Conservation (phyloP, 2,888 invertebrate genomes). For the Netelia fuscicornis region DNA sequence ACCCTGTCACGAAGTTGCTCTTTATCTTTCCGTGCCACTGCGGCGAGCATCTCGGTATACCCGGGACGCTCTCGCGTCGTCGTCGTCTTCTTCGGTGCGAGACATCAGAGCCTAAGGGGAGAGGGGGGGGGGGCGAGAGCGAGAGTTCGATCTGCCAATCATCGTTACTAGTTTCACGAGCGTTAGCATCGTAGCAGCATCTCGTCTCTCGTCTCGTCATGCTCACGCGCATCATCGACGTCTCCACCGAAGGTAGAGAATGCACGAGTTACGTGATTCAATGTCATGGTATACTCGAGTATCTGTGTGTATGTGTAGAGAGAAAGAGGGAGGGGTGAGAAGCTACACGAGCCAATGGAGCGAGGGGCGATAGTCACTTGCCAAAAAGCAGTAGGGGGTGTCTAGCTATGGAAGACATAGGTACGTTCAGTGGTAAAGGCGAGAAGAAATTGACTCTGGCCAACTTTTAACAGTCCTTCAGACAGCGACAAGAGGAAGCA, state of each 20-base stretch:
- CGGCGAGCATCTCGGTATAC: constrained; percentile 57
- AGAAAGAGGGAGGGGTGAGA: not conserved
- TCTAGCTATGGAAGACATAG: constrained; percentile 17
- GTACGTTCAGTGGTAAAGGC: constrained; percentile 5
- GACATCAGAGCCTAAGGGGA: constrained; percentile 32
- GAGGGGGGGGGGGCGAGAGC: constrained; percentile 10
- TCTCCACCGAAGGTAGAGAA: constrained; percentile 25
- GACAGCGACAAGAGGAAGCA: constrained; percentile 33
- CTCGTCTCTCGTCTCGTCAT: constrained; percentile 39
- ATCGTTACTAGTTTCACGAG: constrained; percentile 63
- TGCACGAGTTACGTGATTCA: constrained; percentile 9
- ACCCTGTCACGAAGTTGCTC: constrained; percentile 79
- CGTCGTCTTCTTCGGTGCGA: constrained; percentile 36
- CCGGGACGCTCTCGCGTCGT: constrained; percentile 30
- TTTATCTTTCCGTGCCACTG: constrained; percentile 77
- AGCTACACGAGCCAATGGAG: constrained; percentile 59
- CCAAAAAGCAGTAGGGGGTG: constrained; percentile 60
- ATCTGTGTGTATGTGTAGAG: not conserved
- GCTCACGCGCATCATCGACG: constrained; percentile 21
- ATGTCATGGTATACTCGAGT: constrained; percentile 21
- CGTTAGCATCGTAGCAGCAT: constrained; percentile 29
- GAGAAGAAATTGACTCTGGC: constrained; percentile 44
- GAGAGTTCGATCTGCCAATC: constrained; percentile 73
- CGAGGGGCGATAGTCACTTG: constrained; percentile 67
- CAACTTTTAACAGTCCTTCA: constrained; percentile 52